Conservation (phyloP, 2,797 vertebrate species). For the Cryptoblepharus egeriae region DNA sequence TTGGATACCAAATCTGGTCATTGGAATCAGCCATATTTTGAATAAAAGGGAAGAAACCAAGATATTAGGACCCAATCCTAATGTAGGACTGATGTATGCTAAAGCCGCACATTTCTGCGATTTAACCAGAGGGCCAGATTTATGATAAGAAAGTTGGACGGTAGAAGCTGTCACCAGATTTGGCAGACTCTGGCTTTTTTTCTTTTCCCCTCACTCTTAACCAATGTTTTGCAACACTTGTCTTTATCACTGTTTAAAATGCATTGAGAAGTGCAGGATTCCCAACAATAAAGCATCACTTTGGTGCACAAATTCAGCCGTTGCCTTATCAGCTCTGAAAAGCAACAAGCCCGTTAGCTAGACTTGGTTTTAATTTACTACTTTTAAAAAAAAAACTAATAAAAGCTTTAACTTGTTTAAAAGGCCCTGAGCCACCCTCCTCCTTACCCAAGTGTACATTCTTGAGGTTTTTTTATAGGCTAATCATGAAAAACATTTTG, state of each 20-base stretch:
- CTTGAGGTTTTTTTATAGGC: slow-evolving; percentile 36
- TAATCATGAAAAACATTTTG: slow-evolving; percentile 35
- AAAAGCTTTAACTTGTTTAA: slow-evolving; percentile 32
- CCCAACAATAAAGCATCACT: neutral
- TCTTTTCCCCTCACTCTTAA: neutral
- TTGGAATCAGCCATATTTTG: neutral
- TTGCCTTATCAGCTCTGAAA: neutral
- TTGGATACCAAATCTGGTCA: too few species aligned
- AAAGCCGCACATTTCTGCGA: neutral
- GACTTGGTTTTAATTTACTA: slow-evolving; percentile 26
- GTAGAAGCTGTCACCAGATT: neutral
- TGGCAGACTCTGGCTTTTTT: neutral
- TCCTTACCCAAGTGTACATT: slow-evolving; percentile 22
- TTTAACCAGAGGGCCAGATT: neutral
- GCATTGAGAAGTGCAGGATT: neutral
- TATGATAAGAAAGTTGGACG: neutral
- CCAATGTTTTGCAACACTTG: neutral
- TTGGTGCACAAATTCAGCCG: neutral
- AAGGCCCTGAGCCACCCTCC: slow-evolving; percentile 27
- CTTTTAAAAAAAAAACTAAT: slow-evolving; percentile 29
- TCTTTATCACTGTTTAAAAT: neutral
- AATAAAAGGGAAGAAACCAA: neutral
- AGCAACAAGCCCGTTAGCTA: neutral
- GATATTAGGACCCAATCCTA: neutral
- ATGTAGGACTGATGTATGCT: too few species aligned